Evolutionary conservation across 1,140 invertebrate species (phyloP).

Genomic region (Saxidomus purpurata): DNA sequence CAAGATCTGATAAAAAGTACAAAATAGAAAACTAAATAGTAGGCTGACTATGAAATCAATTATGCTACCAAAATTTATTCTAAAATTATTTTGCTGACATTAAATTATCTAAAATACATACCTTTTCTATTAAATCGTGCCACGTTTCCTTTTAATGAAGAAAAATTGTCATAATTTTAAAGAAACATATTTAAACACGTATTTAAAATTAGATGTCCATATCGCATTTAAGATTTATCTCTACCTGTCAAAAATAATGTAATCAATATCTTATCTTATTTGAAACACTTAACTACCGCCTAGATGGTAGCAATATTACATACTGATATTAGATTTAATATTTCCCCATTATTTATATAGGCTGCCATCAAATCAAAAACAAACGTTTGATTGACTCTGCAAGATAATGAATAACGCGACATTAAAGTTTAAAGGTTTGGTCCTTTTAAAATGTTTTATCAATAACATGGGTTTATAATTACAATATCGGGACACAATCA

Average conservation of each 20-base stretch:
- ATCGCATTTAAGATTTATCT: too few relatives aligned
- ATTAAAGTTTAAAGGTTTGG: neutral
- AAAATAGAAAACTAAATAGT: too few relatives aligned
- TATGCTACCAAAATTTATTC: too few relatives aligned
- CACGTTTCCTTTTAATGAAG: too few relatives aligned
- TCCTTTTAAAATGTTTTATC: neutral
- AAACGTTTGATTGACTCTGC: neutral
- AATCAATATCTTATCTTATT: conserved; percentile 29
- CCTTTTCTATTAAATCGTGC: too few relatives aligned
- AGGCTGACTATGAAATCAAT: too few relatives aligned
- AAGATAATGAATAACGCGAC: neutral
- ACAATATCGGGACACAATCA: neutral
- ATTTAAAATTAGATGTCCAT: too few relatives aligned
- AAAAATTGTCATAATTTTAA: too few relatives aligned
- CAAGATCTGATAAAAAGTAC: too few relatives aligned
- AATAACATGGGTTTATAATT: neutral
- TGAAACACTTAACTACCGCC: conserved; percentile 20
- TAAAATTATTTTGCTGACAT: too few relatives aligned
- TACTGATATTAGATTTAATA: conserved; percentile 18
- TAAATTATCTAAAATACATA: too few relatives aligned
- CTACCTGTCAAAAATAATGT: neutral
- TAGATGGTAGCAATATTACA: neutral
- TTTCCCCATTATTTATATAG: neutral
- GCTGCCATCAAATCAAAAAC: neutral
- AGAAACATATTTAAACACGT: too few relatives aligned